Evolutionary conservation across 1,140 invertebrate species (phyloP).

Genomic region (Bombus vancouverensis): DNA sequence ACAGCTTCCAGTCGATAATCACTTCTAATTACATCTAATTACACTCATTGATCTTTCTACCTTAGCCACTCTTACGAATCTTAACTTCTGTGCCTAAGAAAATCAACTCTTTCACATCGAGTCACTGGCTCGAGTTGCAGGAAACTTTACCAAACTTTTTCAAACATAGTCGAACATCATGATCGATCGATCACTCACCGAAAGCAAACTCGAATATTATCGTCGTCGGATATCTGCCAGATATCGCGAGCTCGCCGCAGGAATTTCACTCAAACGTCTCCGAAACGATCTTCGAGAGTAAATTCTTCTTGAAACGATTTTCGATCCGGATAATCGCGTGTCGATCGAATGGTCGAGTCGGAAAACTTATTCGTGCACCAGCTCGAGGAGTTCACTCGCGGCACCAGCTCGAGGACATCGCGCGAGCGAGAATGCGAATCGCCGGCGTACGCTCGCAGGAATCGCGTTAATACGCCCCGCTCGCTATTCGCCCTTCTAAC

Average conservation of each 20-base stretch:
- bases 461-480: conserved; percentile 1
- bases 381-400: no score
- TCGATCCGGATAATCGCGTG: no score
- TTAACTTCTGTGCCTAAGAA: no score
- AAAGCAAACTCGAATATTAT: not conserved
- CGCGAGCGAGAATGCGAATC: conserved; percentile 12
- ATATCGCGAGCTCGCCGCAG: not conserved
- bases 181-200: not conserved
- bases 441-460: not conserved
- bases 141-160: not conserved
- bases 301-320: not conserved
- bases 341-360: no score
- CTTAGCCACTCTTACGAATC: not conserved
- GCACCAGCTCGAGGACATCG: not conserved
- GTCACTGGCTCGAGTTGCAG: no score
- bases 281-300: no score
- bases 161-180: not conserved
- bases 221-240: not conserved
- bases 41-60: not conserved
- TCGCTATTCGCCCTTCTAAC: not conserved
- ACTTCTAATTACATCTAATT: not conserved
- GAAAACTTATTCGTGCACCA: not conserved
- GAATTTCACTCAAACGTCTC: not conserved
- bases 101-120: no score
- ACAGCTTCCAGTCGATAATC: not conserved